A percentile compares a stretch with the other conserved stretches of the same genome.
Conservation (phyloP, 2,797 vertebrate species). For the Siniperca scherzeri region DNA sequence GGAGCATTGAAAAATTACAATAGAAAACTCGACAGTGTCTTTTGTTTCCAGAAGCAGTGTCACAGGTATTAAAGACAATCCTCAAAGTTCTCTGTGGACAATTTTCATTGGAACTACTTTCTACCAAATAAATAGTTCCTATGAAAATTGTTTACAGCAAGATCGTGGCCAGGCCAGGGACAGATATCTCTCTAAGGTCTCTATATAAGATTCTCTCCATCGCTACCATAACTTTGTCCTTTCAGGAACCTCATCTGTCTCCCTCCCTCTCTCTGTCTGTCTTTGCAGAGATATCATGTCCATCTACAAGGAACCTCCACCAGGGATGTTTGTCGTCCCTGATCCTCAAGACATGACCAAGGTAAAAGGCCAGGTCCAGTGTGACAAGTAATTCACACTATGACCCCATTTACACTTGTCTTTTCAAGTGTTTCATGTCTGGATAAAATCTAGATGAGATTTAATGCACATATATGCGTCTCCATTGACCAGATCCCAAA, state of each 20-base stretch:
- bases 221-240: not conserved
- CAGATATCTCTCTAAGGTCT: not conserved
- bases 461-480: not conserved
- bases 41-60: not conserved
- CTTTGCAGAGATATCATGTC: slow-evolving; percentile 96
- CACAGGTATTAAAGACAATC: not conserved
- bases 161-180: not conserved
- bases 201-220: not conserved
- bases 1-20: not conserved
- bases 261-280: slow-evolving; percentile 24
- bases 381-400: not conserved
- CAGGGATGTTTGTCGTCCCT: slow-evolving; percentile 99
- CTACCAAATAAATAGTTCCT: not conserved
- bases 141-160: too few relatives aligned
- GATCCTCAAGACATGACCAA: slow-evolving; percentile 99
- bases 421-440: not conserved
- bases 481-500: not conserved
- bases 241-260: not conserved
- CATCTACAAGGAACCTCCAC: slow-evolving; percentile 98
- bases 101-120: not conserved
- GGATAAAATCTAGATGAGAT: not conserved
- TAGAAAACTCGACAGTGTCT: not conserved
- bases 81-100: not conserved
- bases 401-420: not conserved
- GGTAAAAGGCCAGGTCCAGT: slow-evolving; percentile 82